Percentiles rank a stretch among this genome's conserved stretches.
phyloP scores from a whole-genome alignment of 2,888 invertebrate genomes.

The Xestia sexstrigata region DNA sequence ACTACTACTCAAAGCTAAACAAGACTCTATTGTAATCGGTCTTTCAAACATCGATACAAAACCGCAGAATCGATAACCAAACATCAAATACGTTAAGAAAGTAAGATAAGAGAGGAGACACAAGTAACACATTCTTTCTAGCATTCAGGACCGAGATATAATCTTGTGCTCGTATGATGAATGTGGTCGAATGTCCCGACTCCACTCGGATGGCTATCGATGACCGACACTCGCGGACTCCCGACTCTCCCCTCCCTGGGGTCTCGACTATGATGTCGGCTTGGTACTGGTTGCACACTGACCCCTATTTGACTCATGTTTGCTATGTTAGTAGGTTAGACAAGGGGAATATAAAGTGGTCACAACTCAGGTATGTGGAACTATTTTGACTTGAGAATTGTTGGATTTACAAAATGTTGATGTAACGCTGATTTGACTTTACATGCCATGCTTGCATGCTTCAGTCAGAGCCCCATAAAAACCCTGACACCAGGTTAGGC shows the following conservation, averaged over 20 bases:
- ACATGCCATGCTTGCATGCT: too few species aligned
- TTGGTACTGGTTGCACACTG: constrained; percentile 43
- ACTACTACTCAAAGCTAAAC: background rate
- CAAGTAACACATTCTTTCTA: constrained; percentile 80
- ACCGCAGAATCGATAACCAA: constrained; percentile 11
- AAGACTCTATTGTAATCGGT: background rate
- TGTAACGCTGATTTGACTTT: background rate
- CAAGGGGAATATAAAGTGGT: constrained; percentile 21
- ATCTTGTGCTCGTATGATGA: constrained; percentile 76
- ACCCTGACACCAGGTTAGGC: too few species aligned
- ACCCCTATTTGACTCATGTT: constrained; percentile 49
- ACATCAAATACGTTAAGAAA: constrained; percentile 22
- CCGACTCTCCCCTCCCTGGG: constrained; percentile 28
- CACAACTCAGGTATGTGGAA: background rate
- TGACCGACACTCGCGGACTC: constrained; percentile 14
- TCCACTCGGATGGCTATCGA: constrained; percentile 37
- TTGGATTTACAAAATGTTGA: too few species aligned
- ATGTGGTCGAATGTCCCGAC: constrained; percentile 56
- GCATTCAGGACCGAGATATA: constrained; percentile 79
- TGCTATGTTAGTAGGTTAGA: constrained; percentile 40
- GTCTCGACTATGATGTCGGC: constrained; percentile 28
- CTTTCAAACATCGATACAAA: constrained; percentile 19
- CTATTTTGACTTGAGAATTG: background rate
- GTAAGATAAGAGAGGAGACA: constrained; percentile 69
- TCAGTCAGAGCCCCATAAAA: too few species aligned